Conservation (phyloP, 2,888 invertebrate genomes). For the Drosophila antonietae region DNA sequence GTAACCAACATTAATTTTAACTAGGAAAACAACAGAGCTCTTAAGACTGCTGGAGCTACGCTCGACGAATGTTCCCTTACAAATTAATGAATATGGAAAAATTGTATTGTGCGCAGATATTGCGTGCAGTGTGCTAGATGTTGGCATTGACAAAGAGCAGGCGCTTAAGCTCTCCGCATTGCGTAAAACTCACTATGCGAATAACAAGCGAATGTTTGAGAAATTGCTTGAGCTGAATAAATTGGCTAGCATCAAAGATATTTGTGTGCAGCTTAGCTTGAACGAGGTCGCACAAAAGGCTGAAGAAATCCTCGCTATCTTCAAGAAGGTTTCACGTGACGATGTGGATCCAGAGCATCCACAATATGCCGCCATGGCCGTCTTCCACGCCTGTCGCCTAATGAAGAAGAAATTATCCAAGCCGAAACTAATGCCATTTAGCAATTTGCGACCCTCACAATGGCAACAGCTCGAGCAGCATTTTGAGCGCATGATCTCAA, state of each 20-base stretch:
- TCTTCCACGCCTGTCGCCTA: constrained; percentile 88
- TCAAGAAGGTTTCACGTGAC: constrained; percentile 83
- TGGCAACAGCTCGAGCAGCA: constrained; percentile 87
- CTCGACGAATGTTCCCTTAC: constrained; percentile 76
- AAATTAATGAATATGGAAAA: constrained; percentile 87
- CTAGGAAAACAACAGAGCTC: constrained; percentile 82
- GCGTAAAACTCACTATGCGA: constrained; percentile 86
- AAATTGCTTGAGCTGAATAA: constrained; percentile 87
- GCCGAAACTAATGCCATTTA: constrained; percentile 86
- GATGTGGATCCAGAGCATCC: constrained; percentile 86
- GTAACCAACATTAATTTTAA: background rate
- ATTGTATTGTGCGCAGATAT: constrained; percentile 87
- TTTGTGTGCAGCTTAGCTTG: constrained; percentile 87
- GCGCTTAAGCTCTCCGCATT: constrained; percentile 87
- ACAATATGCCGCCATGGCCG: constrained; percentile 88
- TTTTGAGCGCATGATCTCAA: constrained; percentile 85
- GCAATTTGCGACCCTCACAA: constrained; percentile 87
- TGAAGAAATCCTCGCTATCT: constrained; percentile 86
- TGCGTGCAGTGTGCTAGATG: constrained; percentile 85
- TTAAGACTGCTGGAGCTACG: constrained; percentile 82
- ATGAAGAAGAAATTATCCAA: constrained; percentile 87
- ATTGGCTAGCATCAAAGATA: constrained; percentile 85
- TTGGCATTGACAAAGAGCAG: constrained; percentile 86
- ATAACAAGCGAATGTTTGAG: constrained; percentile 86
- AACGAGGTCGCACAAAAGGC: constrained; percentile 85